These are phyloP conservation scores for Eilema depressum DNA, from an alignment of 2,888 invertebrate genomes.

Conservation along the genomic window DNA sequence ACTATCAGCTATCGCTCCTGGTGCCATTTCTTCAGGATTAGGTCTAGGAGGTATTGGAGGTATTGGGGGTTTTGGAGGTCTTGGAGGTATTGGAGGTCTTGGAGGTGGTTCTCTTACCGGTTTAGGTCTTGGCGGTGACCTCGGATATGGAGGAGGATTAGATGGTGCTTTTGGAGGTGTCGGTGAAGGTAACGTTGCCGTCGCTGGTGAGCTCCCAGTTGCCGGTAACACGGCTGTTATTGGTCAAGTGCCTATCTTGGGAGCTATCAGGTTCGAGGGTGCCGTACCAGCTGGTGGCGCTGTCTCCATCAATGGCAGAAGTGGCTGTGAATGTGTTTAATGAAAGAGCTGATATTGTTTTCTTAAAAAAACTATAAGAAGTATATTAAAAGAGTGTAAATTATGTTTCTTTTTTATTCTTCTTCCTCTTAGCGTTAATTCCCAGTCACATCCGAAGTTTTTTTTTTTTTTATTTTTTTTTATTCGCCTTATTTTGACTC, in stretches of 20 bases:
- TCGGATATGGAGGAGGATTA: background rate
- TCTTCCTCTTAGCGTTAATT: too few relatives aligned
- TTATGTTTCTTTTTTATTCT: too few relatives aligned
- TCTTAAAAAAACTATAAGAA: too few relatives aligned
- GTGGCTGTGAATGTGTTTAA: background rate
- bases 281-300: slow-evolving; percentile 21
- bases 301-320: slow-evolving; percentile 18
- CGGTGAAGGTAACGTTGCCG: slow-evolving; percentile 47
- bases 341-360: background rate
- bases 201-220: slow-evolving; percentile 54
- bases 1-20: background rate
- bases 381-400: too few relatives aligned
- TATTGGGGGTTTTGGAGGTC: background rate
- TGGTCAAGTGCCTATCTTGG: slow-evolving; percentile 55
- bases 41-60: background rate
- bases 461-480: too few relatives aligned
- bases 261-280: slow-evolving; percentile 46
- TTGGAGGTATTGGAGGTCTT: background rate
- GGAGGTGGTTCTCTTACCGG: background rate
- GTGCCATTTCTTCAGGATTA: background rate
- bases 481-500: too few relatives aligned
- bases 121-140: background rate
- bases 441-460: too few relatives aligned
- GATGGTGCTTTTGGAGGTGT: slow-evolving; percentile 4
- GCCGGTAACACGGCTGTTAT: slow-evolving; percentile 44